Evolutionary conservation across 1,140 invertebrate species (phyloP).

Genomic region (Brachionus paranguensis): DNA sequence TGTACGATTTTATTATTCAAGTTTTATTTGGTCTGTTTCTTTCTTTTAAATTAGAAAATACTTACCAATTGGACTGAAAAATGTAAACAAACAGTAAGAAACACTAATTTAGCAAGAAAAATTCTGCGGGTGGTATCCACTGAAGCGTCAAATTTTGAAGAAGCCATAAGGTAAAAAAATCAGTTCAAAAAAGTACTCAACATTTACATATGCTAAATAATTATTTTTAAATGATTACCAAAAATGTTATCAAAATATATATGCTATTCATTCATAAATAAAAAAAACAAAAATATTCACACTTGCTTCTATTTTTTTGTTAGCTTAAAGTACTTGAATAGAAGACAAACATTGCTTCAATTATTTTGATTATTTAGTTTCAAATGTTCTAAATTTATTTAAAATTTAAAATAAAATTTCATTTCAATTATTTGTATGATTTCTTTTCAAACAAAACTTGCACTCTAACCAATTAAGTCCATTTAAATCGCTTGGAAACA

Average conservation of each 20-base stretch:
- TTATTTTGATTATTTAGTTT: too few species aligned
- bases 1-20: background rate
- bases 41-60: background rate
- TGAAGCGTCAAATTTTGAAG: background rate
- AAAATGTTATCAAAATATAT: background rate
- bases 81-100: background rate
- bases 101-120: background rate
- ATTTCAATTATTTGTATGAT: background rate
- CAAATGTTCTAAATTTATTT: background rate
- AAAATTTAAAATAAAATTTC: background rate
- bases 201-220: background rate
- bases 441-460: background rate
- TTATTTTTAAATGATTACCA: background rate
- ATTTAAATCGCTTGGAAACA: background rate
- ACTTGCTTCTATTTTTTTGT: background rate
- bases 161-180: too few species aligned
- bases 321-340: too few species aligned
- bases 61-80: background rate
- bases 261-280: background rate
- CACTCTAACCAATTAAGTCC: background rate
- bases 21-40: background rate
- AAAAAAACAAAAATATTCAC: background rate
- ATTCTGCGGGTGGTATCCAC: background rate
- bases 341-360: too few species aligned
- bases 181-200: background rate